Percentiles rank a stretch among this genome's conserved stretches.
These are phyloP conservation scores for Pachypanchax playfairii DNA, from an alignment of 2,113 vertebrate genomes.

Conservation along the genomic window DNA sequence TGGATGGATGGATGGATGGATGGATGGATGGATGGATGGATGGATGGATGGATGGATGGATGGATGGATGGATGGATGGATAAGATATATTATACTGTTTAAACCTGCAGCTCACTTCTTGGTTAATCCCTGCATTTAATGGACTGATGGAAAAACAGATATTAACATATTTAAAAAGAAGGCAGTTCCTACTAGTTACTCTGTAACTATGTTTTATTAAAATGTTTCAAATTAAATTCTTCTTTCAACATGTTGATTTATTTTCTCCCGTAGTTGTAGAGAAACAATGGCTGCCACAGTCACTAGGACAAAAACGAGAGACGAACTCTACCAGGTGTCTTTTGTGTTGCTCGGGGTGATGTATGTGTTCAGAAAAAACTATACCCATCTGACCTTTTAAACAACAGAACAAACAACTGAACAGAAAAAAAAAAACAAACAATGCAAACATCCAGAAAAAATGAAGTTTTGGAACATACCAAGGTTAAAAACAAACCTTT, in stretches of 20 bases:
- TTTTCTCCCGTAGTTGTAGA: neutral
- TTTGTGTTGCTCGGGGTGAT: constrained; percentile 59
- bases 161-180: too few species aligned
- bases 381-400: too few species aligned
- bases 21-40: too few species aligned
- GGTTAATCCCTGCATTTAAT: too few species aligned
- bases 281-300: neutral
- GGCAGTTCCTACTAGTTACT: neutral
- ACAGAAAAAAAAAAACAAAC: too few species aligned
- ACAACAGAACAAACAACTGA: too few species aligned
- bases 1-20: too few species aligned
- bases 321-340: neutral
- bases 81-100: too few species aligned
- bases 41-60: too few species aligned
- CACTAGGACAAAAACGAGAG: neutral
- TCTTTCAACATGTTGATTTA: neutral
- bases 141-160: too few species aligned
- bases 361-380: neutral
- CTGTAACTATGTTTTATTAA: neutral
- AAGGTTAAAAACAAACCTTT: neutral
- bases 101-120: too few species aligned
- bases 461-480: neutral
- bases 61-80: too few species aligned
- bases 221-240: neutral
- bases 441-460: constrained; percentile 70